These are phyloP conservation scores for Dreissena polymorpha DNA, from an alignment of 1,140 invertebrate genomes.

Conservation along the genomic window DNA sequence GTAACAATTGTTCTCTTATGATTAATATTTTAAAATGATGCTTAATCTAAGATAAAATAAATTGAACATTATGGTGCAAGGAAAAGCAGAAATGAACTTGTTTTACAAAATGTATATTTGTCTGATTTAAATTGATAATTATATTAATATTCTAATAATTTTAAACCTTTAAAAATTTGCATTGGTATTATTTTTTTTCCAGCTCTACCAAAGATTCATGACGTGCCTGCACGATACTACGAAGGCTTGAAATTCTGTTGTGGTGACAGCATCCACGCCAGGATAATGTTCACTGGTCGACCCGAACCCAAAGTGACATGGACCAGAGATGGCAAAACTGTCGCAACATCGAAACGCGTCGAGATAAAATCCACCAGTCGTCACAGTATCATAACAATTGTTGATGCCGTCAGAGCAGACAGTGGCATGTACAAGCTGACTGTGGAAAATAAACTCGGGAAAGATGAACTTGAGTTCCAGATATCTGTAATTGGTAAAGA, in stretches of 20 bases:
- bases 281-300: constrained; percentile 98
- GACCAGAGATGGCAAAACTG: constrained; percentile 93
- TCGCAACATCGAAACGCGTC: constrained; percentile 87
- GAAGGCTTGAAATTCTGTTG: constrained; percentile 98
- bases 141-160: too few species aligned
- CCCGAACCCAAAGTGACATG: constrained; percentile 96
- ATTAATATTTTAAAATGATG: too few species aligned
- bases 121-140: too few species aligned
- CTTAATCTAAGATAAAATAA: too few species aligned
- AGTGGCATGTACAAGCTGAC: constrained; percentile 95
- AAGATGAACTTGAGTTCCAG: constrained; percentile 95
- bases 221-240: constrained; percentile 96
- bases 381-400: constrained; percentile 95
- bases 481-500: constrained; percentile 94
- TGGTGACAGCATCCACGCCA: constrained; percentile 97
- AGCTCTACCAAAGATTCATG: constrained; percentile 94
- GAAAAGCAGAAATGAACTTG: too few species aligned
- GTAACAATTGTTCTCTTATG: too few species aligned
- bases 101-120: too few species aligned
- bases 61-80: too few species aligned
- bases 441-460: constrained; percentile 98
- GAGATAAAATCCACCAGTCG: constrained; percentile 91
- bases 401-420: constrained; percentile 94
- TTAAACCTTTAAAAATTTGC: too few species aligned
- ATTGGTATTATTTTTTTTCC: constrained; percentile 65